phyloP scores from a whole-genome alignment of 2,113 vertebrate genomes.

The Grammomys dolichurus region DNA sequence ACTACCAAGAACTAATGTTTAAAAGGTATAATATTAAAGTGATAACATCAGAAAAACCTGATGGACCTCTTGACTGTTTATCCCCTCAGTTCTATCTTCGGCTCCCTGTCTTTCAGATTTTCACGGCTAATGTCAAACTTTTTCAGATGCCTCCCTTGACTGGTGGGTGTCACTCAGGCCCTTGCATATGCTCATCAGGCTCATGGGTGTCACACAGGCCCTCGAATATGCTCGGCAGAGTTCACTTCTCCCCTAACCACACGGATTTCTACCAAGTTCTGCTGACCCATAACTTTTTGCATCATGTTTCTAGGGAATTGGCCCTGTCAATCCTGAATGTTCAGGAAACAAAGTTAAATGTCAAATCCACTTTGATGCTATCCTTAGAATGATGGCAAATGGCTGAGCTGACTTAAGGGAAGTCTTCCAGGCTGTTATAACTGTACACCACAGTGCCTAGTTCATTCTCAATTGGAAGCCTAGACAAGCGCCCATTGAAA shows the following conservation, averaged over 20 bases:
- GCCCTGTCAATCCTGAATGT: background rate
- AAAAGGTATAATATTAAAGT: background rate
- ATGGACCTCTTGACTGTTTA: background rate
- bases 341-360: background rate
- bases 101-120: background rate
- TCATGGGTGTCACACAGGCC: background rate
- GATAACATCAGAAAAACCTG: background rate
- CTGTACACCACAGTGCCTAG: background rate
- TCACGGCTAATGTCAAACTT: background rate
- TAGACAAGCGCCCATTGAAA: background rate
- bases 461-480: background rate
- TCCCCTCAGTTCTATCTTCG: background rate
- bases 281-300: background rate
- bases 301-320: background rate
- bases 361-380: background rate
- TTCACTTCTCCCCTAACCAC: background rate
- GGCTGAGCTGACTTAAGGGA: background rate
- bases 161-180: too few relatives aligned
- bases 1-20: background rate
- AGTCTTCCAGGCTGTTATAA: background rate
- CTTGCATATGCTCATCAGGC: background rate
- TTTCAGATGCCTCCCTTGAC: background rate
- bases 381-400: background rate
- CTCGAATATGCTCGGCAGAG: background rate
- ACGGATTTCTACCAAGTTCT: background rate